Percentiles rank a stretch among this genome's conserved stretches.
Evolutionary conservation across 2,888 invertebrate genomes (phyloP).

Genomic region (Synanthedon myopaeformis): DNA sequence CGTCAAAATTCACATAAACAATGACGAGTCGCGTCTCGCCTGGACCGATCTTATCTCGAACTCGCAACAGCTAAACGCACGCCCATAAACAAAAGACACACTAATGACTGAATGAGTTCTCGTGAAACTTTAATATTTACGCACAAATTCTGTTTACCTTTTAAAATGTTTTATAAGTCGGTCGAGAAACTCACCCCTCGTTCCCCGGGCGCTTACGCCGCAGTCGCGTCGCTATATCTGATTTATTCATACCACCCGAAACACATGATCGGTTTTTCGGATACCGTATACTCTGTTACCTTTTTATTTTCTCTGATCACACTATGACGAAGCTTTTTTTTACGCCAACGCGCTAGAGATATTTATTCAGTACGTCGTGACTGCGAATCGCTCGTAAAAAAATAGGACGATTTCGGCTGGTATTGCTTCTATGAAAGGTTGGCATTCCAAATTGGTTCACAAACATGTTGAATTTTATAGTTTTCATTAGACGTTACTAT

Average conservation of each 20-base stretch:
- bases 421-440: constrained; percentile 10
- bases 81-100: constrained; percentile 60
- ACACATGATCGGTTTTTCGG: constrained; percentile 62
- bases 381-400: constrained; percentile 11
- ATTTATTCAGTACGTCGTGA: constrained; percentile 17
- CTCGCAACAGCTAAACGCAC: constrained; percentile 45
- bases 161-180: constrained; percentile 61
- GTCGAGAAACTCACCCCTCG: constrained; percentile 32
- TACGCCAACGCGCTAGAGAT: constrained; percentile 15
- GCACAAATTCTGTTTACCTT: constrained; percentile 58
- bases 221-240: constrained; percentile 51
- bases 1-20: constrained; percentile 68
- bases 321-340: constrained; percentile 5
- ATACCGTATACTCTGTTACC: constrained; percentile 31
- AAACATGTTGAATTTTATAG: constrained; percentile 2
- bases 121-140: constrained; percentile 66
- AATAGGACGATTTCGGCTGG: constrained; percentile 8
- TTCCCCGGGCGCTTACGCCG: constrained; percentile 30
- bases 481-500: background rate
- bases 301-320: constrained; percentile 23
- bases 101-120: constrained; percentile 65
- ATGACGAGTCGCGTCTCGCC: constrained; percentile 43
- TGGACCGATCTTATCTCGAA: constrained; percentile 50
- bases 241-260: constrained; percentile 67
- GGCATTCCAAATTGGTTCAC: constrained; percentile 9